phyloP scores from a whole-genome alignment of 2,888 invertebrate species.

The Aspidiotus rigidus region DNA sequence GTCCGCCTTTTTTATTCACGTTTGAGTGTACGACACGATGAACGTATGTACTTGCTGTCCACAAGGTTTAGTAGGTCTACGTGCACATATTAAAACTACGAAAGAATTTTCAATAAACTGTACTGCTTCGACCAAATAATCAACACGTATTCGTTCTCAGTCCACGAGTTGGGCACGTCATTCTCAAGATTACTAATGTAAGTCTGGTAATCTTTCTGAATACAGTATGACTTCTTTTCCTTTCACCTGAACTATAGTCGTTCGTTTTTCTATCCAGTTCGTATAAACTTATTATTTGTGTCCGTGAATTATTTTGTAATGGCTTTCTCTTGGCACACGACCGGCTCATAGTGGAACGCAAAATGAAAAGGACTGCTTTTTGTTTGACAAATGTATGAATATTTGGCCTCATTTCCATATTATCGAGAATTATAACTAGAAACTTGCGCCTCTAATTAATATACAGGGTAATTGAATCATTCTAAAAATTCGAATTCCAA shows the following conservation, averaged over 20 bases:
- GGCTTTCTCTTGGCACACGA: constrained; percentile 19
- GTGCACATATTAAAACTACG: neutral
- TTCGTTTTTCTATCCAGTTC: neutral
- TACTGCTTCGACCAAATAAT: neutral
- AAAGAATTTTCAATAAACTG: constrained; percentile 2
- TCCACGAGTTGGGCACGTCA: neutral
- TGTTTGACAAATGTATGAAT: neutral
- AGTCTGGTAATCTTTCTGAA: too few species aligned
- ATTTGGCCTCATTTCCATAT: neutral
- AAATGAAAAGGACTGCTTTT: neutral
- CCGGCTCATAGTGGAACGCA: neutral
- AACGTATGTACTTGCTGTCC: too few species aligned
- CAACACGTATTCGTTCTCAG: neutral
- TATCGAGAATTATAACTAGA: neutral
- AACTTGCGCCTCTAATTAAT: too few species aligned
- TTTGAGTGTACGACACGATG: too few species aligned
- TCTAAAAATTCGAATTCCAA: too few species aligned
- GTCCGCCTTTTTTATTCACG: too few species aligned
- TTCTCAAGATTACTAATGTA: too few species aligned
- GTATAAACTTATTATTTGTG: neutral
- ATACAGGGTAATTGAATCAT: too few species aligned
- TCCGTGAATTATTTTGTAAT: constrained; percentile 13
- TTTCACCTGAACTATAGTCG: neutral
- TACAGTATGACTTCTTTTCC: neutral
- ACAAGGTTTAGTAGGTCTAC: too few species aligned